phyloP scores from a whole-genome alignment of 2,797 vertebrate species.

The Gephyroberyx darwinii region DNA sequence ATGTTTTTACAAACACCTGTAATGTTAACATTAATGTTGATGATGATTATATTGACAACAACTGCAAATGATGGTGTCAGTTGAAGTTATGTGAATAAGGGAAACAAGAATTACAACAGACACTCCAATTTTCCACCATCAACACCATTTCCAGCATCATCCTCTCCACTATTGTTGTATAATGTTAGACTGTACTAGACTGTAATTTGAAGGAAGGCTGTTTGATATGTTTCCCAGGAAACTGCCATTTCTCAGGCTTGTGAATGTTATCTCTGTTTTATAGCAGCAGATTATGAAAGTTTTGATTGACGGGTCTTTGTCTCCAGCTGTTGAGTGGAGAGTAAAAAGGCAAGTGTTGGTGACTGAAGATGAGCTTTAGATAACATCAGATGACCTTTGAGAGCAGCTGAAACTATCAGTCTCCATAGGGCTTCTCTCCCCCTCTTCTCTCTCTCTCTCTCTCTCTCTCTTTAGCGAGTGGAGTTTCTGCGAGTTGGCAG shows the following conservation, averaged over 20 bases:
- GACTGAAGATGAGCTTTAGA: constrained; percentile 77
- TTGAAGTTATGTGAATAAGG: no score
- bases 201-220: not conserved
- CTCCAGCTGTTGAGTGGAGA: constrained; percentile 58
- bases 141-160: not conserved
- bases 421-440: constrained; percentile 63
- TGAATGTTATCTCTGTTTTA: constrained; percentile 20
- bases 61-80: no score
- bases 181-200: not conserved
- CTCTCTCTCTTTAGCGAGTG: constrained; percentile 60
- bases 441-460: constrained; percentile 66
- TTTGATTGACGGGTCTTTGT: constrained; percentile 73
- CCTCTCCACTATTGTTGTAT: not conserved
- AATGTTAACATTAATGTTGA: no score
- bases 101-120: no score
- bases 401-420: constrained; percentile 66
- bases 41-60: no score
- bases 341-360: constrained; percentile 54
- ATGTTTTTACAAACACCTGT: no score
- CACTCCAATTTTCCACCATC: no score
- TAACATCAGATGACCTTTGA: constrained; percentile 78
- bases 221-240: not conserved
- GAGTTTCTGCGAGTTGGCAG: constrained; percentile 76
- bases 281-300: constrained; percentile 59
- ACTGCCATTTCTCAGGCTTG: constrained; percentile 1